Conservation (phyloP, 2,113 vertebrate species). For the Anas platyrhynchos region DNA sequence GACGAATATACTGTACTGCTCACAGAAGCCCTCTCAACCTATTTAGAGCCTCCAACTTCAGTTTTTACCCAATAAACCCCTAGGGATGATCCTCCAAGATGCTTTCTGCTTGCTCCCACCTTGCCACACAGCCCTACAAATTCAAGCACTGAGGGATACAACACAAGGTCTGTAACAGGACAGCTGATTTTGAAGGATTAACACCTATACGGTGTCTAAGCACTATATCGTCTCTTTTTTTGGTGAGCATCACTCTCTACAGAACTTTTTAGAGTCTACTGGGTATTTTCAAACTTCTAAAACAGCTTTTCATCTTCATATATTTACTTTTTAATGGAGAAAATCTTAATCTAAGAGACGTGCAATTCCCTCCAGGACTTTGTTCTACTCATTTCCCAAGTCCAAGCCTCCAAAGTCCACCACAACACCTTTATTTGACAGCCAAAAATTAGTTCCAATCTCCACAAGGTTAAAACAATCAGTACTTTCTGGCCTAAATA, state of each 20-base stretch:
- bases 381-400: not conserved
- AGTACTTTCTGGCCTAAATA: not conserved
- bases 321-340: not conserved
- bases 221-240: not conserved
- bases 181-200: not conserved
- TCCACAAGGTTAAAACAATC: not conserved
- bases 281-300: not conserved
- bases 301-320: not conserved
- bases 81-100: not conserved
- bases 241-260: not conserved
- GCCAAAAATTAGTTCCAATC: not conserved
- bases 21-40: not conserved
- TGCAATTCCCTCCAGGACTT: not conserved
- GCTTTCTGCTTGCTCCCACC: not conserved
- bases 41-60: not conserved
- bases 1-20: rapidly evolving
- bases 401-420: not conserved
- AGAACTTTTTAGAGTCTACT: not conserved
- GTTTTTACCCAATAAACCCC: not conserved
- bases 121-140: not conserved
- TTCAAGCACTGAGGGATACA: not conserved
- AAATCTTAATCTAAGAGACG: not conserved
- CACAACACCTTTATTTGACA: not conserved
- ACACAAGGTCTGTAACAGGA: not conserved
- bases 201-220: not conserved